Base-by-base conservation (phyloP, 1,140 invertebrate genomes). In the Micrasema longulum region DNA sequence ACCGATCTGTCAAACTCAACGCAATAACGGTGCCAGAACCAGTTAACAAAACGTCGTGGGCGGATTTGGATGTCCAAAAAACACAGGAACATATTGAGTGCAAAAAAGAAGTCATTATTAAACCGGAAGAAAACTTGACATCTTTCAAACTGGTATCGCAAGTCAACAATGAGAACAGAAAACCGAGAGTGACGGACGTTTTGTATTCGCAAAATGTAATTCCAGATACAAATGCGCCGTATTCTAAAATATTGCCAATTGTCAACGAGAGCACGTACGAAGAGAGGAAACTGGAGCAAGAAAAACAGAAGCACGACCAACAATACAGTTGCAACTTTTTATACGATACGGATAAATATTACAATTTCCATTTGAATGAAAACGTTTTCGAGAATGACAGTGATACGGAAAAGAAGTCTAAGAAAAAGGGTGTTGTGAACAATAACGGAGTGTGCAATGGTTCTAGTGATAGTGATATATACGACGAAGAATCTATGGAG, bases 301-400 rank as follows among this genome's bases (percentile, higher is more conserved):
- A 87, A 74, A 84, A 85, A 78, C 81, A 86, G 68, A 83, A 86
- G 71, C 74, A 80, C 12, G 84, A 87, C 57, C 83, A 87, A 72
- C 83, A 79, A 47, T 81, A 85, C 76, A 86, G 81, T 69, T 84
- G 82, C 62, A 82, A 85, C 77, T 87, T 87, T 73, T 73, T 85
- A 47, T 92, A 91, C 74, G 91, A 92, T 76, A 87, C 91, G 63
- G 92, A 94, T 82, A 89, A 90, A 79, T 93, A 88, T 80, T 93
- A 92, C 77, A 89, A 91, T 77, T 95, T 95, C 77, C 93, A 95
- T 80, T 80, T 95, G 63, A 92, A 93, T 77, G 93, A 95, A 77
- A 88, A 90, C 68, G 87, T 89, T 71, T 88, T 88, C 74, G 87
- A 88, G 63, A 85, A 88, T 72, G 78, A 83, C 31, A 78, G 77